Evolutionary conservation across 2,888 invertebrate genomes (phyloP).

Genomic region (Nymphalis c-album): DNA sequence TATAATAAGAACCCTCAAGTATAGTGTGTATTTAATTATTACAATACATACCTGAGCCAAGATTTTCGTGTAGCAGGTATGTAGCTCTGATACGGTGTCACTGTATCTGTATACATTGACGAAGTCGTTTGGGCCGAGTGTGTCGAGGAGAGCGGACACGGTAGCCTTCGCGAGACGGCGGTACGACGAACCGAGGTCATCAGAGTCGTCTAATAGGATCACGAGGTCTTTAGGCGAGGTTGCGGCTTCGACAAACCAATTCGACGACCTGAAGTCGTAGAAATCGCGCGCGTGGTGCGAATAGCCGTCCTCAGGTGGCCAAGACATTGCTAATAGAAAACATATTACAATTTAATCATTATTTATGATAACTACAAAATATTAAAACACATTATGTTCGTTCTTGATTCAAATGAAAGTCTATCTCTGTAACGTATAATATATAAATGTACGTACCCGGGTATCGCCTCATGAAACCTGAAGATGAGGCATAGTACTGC

Average conservation of each 20-base stretch:
- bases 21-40: background rate
- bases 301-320: slow-evolving; percentile 90
- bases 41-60: slow-evolving; percentile 87
- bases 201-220: slow-evolving; percentile 95
- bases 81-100: slow-evolving; percentile 90
- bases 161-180: slow-evolving; percentile 94
- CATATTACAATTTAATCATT: background rate
- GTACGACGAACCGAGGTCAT: slow-evolving; percentile 92
- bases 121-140: slow-evolving; percentile 97
- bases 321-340: slow-evolving; percentile 83
- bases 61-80: slow-evolving; percentile 94
- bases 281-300: slow-evolving; percentile 90
- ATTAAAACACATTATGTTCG: no score
- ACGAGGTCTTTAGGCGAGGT: slow-evolving; percentile 98
- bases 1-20: background rate
- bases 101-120: slow-evolving; percentile 97
- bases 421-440: no score
- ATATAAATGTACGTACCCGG: slow-evolving; percentile 84
- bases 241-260: slow-evolving; percentile 98
- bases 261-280: slow-evolving; percentile 96
- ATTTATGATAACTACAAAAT: no score
- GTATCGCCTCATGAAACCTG: slow-evolving; percentile 96
- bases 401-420: no score
- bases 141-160: slow-evolving; percentile 94
- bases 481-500: slow-evolving; percentile 99